Base-by-base conservation (phyloP, 1,140 invertebrate genomes). In the Sycobia sp. region DNA sequence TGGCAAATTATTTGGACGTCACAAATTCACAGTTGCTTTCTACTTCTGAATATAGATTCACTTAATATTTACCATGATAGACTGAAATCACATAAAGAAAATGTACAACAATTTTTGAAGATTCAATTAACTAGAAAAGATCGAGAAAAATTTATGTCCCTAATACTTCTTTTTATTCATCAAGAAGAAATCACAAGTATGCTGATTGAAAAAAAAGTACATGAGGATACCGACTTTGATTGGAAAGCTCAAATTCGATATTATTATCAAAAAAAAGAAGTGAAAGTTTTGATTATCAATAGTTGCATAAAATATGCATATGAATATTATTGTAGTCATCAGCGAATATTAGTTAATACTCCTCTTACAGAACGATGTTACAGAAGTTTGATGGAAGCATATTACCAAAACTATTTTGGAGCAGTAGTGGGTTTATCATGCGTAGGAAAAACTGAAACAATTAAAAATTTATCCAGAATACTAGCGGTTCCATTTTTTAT, bases 351-450 rank as follows among this genome's bases (percentile, higher is more conserved):
- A 11, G 90, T 94, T 54, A 93, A 93, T 55, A 97, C 94, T 4
- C 92, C 93, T 2, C 80, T 96, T 5, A 97, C 94, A 13, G 94
- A 96, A 78, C 88, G 92, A 67, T 96, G 94, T 77, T 95, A 96
- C 79, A 95, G 95, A 53, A 94, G 92, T 0, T 77, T 96, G 23
- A 90, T 94, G 8, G 93, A 96, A 82, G 92, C 93, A 14, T 71
- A 73, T 56, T 82, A 86, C 70, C 79, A 89, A 50, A 84, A 90
- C 71, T 76, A 89, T 18, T 85, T 84, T 62, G 87, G 87, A 18
- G 83, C 85, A 13, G 82, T 88, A 2, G 83, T 87, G 69, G 90
- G 89, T 13, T 85, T 87, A 4, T 81, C 87, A 4, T 85, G 84
- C 13, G 87, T 87, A 3, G 89, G 89, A n/a, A 91, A 91, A 77